A percentile compares a stretch with the other conserved stretches of the same genome.
These are phyloP conservation scores for Apostichopus leukothele DNA, from an alignment of 53 echinoderm and acorn worm species.

Conservation along the genomic window DNA sequence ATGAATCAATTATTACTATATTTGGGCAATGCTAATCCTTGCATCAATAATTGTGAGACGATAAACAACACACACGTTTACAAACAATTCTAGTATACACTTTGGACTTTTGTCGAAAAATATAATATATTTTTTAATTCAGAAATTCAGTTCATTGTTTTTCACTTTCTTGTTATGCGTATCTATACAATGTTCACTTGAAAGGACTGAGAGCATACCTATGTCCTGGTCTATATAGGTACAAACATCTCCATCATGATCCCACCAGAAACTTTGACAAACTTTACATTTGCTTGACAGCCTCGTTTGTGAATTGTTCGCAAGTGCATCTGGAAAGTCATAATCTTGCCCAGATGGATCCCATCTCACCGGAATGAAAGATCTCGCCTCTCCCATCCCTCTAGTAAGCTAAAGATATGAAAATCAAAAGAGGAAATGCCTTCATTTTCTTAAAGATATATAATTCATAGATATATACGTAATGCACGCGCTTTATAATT, in stretches of 20 bases:
- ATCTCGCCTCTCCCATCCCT: no score
- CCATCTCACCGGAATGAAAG: no score
- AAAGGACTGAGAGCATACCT: not conserved
- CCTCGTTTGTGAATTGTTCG: not conserved
- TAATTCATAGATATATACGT: no score
- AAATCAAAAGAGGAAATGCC: no score
- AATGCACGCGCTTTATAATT: no score
- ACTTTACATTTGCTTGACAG: not conserved
- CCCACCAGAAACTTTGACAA: conserved; percentile 19
- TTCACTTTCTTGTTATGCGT: no score
- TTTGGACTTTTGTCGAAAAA: no score
- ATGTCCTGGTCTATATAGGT: conserved; percentile 14
- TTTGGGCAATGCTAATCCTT: not conserved
- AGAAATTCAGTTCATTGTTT: no score
- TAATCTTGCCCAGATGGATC: not conserved
- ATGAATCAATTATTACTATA: not conserved
- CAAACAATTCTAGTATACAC: not conserved
- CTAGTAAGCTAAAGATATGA: no score
- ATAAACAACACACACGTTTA: no score
- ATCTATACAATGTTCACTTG: not conserved
- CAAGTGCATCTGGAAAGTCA: not conserved
- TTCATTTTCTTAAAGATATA: no score
- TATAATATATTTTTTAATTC: no score
- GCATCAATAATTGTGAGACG: not conserved
- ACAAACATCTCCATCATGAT: not conserved